Conservation (phyloP, 2,797 vertebrate species). For the Clarias laeviceps region DNA sequence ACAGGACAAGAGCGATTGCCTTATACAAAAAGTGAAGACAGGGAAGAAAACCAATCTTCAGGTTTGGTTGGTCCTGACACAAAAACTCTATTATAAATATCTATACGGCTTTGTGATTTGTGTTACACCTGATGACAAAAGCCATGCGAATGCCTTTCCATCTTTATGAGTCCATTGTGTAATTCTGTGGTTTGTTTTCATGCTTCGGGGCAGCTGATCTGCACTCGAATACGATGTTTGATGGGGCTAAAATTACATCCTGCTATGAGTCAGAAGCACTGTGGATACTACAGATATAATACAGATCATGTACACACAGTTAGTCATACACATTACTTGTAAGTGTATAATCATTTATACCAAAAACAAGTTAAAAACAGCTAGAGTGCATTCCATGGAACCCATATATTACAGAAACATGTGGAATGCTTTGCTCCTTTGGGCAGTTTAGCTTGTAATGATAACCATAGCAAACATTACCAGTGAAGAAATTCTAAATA, state of each 20-base stretch:
- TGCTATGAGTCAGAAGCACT: slow-evolving; percentile 35
- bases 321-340: not conserved
- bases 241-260: slow-evolving; percentile 42
- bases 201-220: slow-evolving; percentile 30
- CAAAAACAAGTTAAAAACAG: not conserved
- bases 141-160: slow-evolving; percentile 3
- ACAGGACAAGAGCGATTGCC: not conserved
- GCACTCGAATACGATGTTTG: not conserved
- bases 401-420: not conserved
- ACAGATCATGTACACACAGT: not conserved
- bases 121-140: slow-evolving; percentile 39
- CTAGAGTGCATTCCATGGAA: not conserved
- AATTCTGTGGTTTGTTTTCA: slow-evolving; percentile 24
- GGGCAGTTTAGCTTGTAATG: not conserved
- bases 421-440: not conserved
- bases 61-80: not conserved
- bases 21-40: slow-evolving; percentile 12
- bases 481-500: not conserved
- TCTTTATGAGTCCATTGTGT: slow-evolving; percentile 43
- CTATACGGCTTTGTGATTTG: not conserved
- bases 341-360: not conserved
- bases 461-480: not conserved
- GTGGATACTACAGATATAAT: slow-evolving; percentile 10
- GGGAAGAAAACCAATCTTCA: not conserved
- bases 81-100: not conserved